A percentile compares a stretch with the other conserved stretches of the same genome.
Conservation (phyloP, 2,888 invertebrate genomes). For the Lasioglossum malachurum region DNA sequence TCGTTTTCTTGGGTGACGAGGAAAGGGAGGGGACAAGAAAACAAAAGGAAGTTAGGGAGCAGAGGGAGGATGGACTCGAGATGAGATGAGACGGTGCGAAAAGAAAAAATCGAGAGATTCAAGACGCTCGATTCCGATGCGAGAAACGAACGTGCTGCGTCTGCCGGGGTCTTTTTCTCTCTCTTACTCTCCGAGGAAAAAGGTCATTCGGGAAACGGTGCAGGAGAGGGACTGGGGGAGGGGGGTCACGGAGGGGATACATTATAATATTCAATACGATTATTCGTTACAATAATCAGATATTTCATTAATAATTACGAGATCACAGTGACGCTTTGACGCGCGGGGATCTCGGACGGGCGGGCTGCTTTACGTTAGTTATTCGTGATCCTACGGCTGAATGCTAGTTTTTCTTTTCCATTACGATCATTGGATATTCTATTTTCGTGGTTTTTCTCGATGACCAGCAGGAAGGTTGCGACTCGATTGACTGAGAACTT, state of each 20-base stretch:
- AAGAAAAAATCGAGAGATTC: slow-evolving; percentile 43
- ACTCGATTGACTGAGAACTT: slow-evolving; percentile 7
- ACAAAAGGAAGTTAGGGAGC: not conserved
- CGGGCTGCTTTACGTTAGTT: slow-evolving; percentile 78
- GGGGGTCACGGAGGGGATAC: slow-evolving; percentile 67
- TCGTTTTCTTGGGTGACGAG: slow-evolving; percentile 22
- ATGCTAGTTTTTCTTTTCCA: not conserved
- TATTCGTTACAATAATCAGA: slow-evolving; percentile 83
- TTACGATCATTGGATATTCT: slow-evolving; percentile 22
- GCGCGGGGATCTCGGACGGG: slow-evolving; percentile 84
- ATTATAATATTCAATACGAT: slow-evolving; percentile 83
- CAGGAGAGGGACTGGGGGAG: not conserved
- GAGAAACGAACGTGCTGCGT: slow-evolving; percentile 46
- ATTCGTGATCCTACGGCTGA: slow-evolving; percentile 24
- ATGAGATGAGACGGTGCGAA: slow-evolving; percentile 40
- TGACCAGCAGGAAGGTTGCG: slow-evolving; percentile 3
- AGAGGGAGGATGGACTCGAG: slow-evolving; percentile 12
- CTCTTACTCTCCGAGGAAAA: slow-evolving; percentile 27
- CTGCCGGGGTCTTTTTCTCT: slow-evolving; percentile 28
- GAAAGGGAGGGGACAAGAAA: not conserved
- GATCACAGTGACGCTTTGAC: slow-evolving; percentile 85
- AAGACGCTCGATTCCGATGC: slow-evolving; percentile 22
- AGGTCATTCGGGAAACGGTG: slow-evolving; percentile 20
- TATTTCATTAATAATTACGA: slow-evolving; percentile 84
- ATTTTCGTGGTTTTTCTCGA: slow-evolving; percentile 1